These are phyloP conservation scores for Xylophagus ater DNA, from an alignment of 2,888 invertebrate genomes.

Conservation along the genomic window DNA sequence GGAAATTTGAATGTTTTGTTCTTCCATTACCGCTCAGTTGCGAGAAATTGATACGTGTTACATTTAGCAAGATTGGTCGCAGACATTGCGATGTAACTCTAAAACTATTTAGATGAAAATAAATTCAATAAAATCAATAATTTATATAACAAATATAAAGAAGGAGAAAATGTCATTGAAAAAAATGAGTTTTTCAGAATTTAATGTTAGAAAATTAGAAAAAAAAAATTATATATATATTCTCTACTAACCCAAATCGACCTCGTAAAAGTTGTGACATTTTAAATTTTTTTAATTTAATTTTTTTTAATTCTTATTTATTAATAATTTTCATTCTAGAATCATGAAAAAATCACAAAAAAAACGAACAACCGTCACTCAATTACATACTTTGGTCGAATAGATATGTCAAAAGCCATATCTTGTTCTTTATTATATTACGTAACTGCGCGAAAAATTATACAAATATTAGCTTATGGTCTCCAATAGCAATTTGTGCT, in stretches of 20 bases:
- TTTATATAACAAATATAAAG: conserved; percentile 7
- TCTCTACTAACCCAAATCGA: conserved; percentile 26
- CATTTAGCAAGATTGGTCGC: conserved; percentile 18
- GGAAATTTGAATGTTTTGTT: conserved; percentile 6
- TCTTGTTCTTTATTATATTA: too few relatives aligned
- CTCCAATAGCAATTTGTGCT: too few relatives aligned
- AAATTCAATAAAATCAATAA: conserved; percentile 7
- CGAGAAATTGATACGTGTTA: conserved; percentile 18
- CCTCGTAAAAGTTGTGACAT: conserved; percentile 24
- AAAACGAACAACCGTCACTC: too few relatives aligned
- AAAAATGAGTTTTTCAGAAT: conserved; percentile 2
- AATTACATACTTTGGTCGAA: too few relatives aligned
- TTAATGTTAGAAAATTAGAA: conserved; percentile 1
- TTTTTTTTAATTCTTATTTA: too few relatives aligned
- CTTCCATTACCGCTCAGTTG: conserved; percentile 16
- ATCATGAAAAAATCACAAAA: too few relatives aligned
- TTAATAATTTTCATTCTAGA: too few relatives aligned
- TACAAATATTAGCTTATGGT: too few relatives aligned
- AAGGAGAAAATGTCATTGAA: not conserved
- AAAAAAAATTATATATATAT: too few relatives aligned
- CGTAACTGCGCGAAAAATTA: too few relatives aligned
- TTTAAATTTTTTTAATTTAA: not conserved
- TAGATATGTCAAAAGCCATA: too few relatives aligned
- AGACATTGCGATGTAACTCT: conserved; percentile 10
- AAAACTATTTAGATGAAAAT: conserved; percentile 6